Conservation (phyloP, 1,140 invertebrate species). For the Drosophila pseudoananassae region DNA sequence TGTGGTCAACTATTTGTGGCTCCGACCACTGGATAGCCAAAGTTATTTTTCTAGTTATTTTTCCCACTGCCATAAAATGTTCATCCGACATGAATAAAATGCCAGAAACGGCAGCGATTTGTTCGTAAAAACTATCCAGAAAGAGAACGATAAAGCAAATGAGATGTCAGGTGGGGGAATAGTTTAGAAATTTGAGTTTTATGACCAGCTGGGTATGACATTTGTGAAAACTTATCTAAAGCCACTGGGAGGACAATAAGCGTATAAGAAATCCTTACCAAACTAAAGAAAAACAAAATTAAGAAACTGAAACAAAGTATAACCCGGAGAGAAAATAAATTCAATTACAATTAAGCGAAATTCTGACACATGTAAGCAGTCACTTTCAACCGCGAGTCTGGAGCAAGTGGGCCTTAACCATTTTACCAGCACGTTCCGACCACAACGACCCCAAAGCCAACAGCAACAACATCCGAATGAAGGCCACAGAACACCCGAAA, state of each 20-base stretch:
- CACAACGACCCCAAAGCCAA: not conserved
- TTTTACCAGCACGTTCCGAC: constrained; percentile 48
- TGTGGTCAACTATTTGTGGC: constrained; percentile 39
- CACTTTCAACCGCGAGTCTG: constrained; percentile 19
- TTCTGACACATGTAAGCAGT: constrained; percentile 49
- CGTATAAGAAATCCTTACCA: not conserved
- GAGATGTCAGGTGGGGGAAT: constrained; percentile 32
- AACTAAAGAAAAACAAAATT: not conserved
- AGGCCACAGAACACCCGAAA: constrained; percentile 24
- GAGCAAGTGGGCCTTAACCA: constrained; percentile 49
- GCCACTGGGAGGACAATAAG: not conserved
- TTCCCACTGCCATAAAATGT: constrained; percentile 39
- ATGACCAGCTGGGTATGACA: constrained; percentile 19
- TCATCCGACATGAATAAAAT: constrained; percentile 36
- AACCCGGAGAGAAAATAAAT: constrained; percentile 30
- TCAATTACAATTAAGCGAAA: constrained; percentile 45
- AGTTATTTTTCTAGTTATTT: constrained; percentile 34
- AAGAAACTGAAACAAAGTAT: constrained; percentile 7
- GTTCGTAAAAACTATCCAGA: not conserved
- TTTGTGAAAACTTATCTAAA: constrained; percentile 4
- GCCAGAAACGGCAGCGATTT: not conserved
- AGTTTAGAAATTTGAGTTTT: constrained; percentile 42
- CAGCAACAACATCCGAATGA: constrained; percentile 13
- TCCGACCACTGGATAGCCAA: constrained; percentile 33
- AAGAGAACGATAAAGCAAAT: constrained; percentile 27